Conservation (phyloP, 2,113 vertebrate genomes). For the Ameiurus melas region DNA sequence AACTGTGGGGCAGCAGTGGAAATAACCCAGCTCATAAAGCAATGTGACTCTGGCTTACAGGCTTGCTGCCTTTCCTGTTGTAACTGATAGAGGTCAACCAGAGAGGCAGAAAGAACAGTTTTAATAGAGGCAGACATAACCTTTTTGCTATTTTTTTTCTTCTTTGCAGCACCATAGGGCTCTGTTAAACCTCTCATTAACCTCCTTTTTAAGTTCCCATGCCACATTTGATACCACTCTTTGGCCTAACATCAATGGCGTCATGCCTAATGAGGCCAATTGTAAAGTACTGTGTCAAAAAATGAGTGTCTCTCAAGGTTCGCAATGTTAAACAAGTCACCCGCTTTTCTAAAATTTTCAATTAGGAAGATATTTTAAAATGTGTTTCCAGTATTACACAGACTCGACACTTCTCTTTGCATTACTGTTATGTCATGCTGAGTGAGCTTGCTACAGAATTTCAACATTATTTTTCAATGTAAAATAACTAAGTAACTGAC, state of each 20-base stretch:
- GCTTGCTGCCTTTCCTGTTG: constrained; percentile 72
- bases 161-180: constrained; percentile 57
- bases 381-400: constrained; percentile 33
- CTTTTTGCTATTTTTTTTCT: constrained; percentile 56
- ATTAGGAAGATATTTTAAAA: constrained; percentile 42
- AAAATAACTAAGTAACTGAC: background rate
- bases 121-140: constrained; percentile 63
- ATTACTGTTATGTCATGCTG: background rate
- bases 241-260: constrained; percentile 53
- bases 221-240: constrained; percentile 61
- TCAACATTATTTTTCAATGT: background rate
- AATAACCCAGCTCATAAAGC: constrained; percentile 75
- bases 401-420: background rate
- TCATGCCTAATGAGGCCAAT: constrained; percentile 59
- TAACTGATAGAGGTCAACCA: constrained; percentile 64
- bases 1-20: constrained; percentile 70
- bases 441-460: background rate
- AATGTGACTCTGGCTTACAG: constrained; percentile 65
- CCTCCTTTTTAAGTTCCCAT: constrained; percentile 61
- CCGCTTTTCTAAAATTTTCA: constrained; percentile 54
- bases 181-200: constrained; percentile 69
- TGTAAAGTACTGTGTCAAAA: constrained; percentile 50
- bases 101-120: constrained; percentile 60
- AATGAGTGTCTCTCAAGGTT: constrained; percentile 56
- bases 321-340: constrained; percentile 42